Conservation (phyloP, 1,140 invertebrate genomes). For the Trachymyrmex cornetzi region DNA sequence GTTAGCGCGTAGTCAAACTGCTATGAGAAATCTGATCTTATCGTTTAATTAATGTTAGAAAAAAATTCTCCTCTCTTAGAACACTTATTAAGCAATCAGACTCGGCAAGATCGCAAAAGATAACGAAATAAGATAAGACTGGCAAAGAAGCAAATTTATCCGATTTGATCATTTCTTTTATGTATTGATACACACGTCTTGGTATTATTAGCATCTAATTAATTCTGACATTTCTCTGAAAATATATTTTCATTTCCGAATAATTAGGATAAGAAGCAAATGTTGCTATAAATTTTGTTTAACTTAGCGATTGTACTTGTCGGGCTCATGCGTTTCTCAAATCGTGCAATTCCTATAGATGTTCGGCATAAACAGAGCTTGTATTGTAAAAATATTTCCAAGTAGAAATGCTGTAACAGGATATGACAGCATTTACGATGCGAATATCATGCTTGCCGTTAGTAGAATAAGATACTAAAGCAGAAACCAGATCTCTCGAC, state of each 20-base stretch:
- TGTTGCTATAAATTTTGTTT: neutral
- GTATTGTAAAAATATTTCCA: neutral
- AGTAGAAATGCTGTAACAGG: neutral
- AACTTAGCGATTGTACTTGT: neutral
- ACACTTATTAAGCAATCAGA: neutral
- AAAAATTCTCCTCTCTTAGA: conserved; percentile 9
- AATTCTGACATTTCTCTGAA: neutral
- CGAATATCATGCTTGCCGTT: neutral
- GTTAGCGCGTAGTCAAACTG: neutral
- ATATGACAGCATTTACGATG: neutral
- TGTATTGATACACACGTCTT: neutral
- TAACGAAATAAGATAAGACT: conserved; percentile 27
- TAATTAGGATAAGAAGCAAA: neutral
- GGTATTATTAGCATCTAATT: neutral
- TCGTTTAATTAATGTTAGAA: conserved; percentile 20
- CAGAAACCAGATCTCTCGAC: conserved; percentile 57
- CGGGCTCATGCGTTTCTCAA: neutral
- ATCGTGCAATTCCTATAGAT: neutral
- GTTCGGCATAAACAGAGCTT: neutral
- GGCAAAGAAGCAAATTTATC: neutral
- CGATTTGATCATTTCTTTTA: neutral
- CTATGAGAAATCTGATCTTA: neutral
- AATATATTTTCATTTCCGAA: neutral
- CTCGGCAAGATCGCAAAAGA: neutral
- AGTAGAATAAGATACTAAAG: conserved; percentile 13